These are phyloP conservation scores for Drosophila flavopinicola DNA, from an alignment of 2,888 invertebrate species.

Conservation along the genomic window DNA sequence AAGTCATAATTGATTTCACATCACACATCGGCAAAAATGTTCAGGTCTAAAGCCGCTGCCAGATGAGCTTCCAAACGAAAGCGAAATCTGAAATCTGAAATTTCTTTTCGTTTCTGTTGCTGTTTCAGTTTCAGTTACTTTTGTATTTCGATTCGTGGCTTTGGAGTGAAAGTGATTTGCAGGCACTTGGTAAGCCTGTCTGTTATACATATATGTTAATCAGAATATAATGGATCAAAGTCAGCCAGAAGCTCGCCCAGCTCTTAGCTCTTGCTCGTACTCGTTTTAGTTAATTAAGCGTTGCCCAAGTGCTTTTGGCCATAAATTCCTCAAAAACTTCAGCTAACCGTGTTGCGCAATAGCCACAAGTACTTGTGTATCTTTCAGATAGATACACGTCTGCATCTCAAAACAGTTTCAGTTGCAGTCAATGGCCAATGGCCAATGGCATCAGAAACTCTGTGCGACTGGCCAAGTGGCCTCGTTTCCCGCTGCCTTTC, in stretches of 20 bases:
- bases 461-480: slow-evolving; percentile 48
- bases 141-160: slow-evolving; percentile 37
- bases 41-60: slow-evolving; percentile 13
- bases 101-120: slow-evolving; percentile 60
- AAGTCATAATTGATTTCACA: slow-evolving; percentile 80
- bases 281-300: slow-evolving; percentile 56
- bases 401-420: slow-evolving; percentile 23
- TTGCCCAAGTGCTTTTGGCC: slow-evolving; percentile 45
- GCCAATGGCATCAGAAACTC: slow-evolving; percentile 67
- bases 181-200: slow-evolving; percentile 54
- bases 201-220: slow-evolving; percentile 66
- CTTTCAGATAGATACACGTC: slow-evolving; percentile 23
- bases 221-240: slow-evolving; percentile 60
- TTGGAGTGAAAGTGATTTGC: slow-evolving; percentile 71
- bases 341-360: slow-evolving; percentile 59
- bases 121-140: no score
- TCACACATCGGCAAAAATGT: slow-evolving; percentile 24
- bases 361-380: slow-evolving; percentile 32
- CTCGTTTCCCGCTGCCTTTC: slow-evolving; percentile 63
- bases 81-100: slow-evolving; percentile 74
- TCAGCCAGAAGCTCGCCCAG: slow-evolving; percentile 11
- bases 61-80: slow-evolving; percentile 57
- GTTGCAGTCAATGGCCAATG: slow-evolving; percentile 41
- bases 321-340: slow-evolving; percentile 65
- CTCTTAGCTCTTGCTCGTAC: slow-evolving; percentile 4